Percentiles rank a stretch among this genome's conserved stretches.
These are phyloP conservation scores for Caloenas nicobarica DNA, from an alignment of 2,113 vertebrate genomes.

Conservation along the genomic window DNA sequence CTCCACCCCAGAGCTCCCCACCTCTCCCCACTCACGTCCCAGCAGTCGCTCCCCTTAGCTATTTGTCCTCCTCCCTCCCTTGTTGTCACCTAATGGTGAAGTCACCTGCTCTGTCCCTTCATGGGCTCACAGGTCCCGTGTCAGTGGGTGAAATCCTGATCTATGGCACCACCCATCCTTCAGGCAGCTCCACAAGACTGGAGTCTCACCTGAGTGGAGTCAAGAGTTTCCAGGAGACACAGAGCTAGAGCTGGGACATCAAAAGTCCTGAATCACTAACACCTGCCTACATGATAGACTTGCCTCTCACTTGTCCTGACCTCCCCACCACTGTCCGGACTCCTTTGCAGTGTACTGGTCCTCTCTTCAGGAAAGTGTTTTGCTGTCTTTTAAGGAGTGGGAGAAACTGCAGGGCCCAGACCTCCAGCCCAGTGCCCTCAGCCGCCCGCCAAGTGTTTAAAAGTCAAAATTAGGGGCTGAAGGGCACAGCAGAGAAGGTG, in stretches of 20 bases:
- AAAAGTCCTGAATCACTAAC: neutral
- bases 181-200: neutral
- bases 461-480: neutral
- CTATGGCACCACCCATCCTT: neutral
- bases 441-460: neutral
- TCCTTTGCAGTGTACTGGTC: fast-evolving
- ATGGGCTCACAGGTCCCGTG: neutral
- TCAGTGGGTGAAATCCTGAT: neutral
- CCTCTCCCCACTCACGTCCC: neutral
- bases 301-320: neutral
- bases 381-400: neutral
- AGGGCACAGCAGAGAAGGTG: fast-evolving
- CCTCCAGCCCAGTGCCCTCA: neutral
- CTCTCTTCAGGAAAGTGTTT: fast-evolving
- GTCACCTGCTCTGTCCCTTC: neutral
- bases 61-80: neutral
- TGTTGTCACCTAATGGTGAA: neutral
- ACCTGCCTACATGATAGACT: neutral
- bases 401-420: neutral
- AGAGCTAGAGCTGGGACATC: neutral
- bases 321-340: too few species aligned
- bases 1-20: neutral
- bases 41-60: fast-evolving
- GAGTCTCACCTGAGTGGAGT: neutral
- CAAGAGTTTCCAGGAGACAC: neutral